Evolutionary conservation across 2,113 vertebrate species (phyloP).

Genomic region (Chamaetylas fuelleborni): DNA sequence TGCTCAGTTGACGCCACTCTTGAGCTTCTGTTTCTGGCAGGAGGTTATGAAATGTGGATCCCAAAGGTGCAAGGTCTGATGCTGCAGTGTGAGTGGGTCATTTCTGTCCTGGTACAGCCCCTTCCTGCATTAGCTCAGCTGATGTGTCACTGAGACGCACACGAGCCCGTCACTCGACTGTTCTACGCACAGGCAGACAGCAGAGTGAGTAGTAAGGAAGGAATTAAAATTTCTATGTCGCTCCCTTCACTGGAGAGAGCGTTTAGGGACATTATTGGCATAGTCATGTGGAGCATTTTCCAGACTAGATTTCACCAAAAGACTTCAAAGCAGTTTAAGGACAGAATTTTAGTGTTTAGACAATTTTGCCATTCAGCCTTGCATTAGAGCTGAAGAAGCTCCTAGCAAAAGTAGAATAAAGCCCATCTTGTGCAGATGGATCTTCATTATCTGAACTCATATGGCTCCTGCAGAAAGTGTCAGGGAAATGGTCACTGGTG

Average conservation of each 20-base stretch:
- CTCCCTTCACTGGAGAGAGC: not conserved
- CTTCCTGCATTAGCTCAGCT: not conserved
- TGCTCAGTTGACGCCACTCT: not conserved
- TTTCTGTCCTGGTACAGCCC: not conserved
- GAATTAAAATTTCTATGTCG: conserved; percentile 22
- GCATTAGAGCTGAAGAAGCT: not conserved
- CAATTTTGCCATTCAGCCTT: not conserved
- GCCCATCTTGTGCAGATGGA: not conserved
- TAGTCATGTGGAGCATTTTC: not conserved
- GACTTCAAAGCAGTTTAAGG: not conserved
- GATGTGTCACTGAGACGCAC: not conserved
- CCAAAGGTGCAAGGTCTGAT: not conserved
- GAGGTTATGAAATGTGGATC: not conserved
- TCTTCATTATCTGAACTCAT: not conserved
- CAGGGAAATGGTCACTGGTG: not conserved
- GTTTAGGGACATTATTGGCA: not conserved
- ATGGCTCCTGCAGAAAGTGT: not conserved
- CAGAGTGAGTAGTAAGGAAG: conserved; percentile 26
- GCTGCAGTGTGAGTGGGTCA: accelerated
- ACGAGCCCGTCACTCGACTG: not conserved
- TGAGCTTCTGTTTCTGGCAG: not conserved
- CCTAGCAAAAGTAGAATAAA: not conserved
- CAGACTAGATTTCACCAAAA: not conserved
- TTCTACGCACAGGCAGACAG: not conserved
- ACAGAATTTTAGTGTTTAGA: not conserved